Evolutionary conservation across 2,113 vertebrate species (phyloP).

Genomic region (Rattus rattus): DNA sequence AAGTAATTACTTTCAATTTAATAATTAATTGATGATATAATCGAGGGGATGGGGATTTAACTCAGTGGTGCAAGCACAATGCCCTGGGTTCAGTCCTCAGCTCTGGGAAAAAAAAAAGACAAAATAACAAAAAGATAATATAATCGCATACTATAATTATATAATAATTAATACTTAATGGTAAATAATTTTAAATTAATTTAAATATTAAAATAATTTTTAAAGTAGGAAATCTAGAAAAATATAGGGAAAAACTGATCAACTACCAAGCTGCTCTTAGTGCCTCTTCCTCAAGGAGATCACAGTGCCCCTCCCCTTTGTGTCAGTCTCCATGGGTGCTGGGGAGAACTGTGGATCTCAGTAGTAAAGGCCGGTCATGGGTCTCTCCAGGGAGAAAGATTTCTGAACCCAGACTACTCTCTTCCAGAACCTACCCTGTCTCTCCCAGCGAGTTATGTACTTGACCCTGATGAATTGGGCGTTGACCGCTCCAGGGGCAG

Average conservation of each 20-base stretch:
- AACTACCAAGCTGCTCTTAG: neutral
- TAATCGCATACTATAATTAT: no score
- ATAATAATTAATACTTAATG: no score
- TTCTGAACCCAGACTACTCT: neutral
- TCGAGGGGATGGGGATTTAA: no score
- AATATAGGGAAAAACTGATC: neutral
- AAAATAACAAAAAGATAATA: no score
- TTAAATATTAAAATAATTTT: no score
- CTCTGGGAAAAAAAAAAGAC: no score
- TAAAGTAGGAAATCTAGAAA: neutral
- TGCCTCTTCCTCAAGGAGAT: neutral
- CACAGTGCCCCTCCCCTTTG: neutral
- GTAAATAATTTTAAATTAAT: no score
- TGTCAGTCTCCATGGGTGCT: neutral
- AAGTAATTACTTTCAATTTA: neutral
- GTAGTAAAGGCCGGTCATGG: neutral
- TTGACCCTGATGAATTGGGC: neutral
- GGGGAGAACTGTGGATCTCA: neutral
- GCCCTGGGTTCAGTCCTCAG: no score
- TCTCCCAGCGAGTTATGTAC: neutral
- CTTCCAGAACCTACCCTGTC: neutral
- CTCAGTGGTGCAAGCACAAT: no score
- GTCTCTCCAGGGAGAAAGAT: neutral
- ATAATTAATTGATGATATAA: no score
- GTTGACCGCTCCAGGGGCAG: neutral